phyloP scores from a whole-genome alignment of 2,888 invertebrate species.

The Conops quadrifasciatus region DNA sequence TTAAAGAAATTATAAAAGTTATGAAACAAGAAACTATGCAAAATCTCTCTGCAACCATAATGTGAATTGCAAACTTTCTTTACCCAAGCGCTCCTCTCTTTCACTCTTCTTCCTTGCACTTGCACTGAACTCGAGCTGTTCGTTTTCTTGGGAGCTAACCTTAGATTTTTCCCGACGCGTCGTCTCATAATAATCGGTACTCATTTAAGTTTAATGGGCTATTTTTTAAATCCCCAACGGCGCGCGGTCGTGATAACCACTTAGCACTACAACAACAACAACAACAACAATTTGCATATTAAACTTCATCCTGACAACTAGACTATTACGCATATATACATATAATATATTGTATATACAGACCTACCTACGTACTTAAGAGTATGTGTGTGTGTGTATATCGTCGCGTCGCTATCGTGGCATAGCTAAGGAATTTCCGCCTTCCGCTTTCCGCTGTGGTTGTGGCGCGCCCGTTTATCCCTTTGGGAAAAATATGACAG shows the following conservation, averaged over 20 bases:
- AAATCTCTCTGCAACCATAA: background rate
- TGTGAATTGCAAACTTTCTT: background rate
- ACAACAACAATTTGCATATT: constrained; percentile 60
- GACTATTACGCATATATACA: constrained; percentile 24
- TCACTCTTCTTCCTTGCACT: background rate
- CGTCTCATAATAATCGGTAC: constrained; percentile 32
- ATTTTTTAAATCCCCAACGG: constrained; percentile 57
- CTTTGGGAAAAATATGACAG: constrained; percentile 56
- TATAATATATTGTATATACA: constrained; percentile 30
- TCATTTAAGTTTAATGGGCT: constrained; percentile 60
- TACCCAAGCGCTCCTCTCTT: background rate
- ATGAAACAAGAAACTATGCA: too few relatives aligned
- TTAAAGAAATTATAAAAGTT: background rate
- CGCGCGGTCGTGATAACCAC: constrained; percentile 59
- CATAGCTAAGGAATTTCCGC: constrained; percentile 14
- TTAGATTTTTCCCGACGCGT: background rate
- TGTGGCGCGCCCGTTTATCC: constrained; percentile 40
- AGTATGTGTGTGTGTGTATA: too few relatives aligned
- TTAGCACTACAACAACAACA: constrained; percentile 53
- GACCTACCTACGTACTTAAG: background rate
- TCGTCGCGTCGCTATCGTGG: constrained; percentile 34
- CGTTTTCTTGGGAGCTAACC: constrained; percentile 4
- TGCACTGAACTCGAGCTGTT: background rate
- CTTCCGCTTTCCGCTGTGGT: constrained; percentile 3
- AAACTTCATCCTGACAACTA: constrained; percentile 50